Evolutionary conservation across 2,113 vertebrate species (phyloP), one percentile per base, ranked within the genome.

Genomic region (Pseudorectes ferrugineus): DNA sequence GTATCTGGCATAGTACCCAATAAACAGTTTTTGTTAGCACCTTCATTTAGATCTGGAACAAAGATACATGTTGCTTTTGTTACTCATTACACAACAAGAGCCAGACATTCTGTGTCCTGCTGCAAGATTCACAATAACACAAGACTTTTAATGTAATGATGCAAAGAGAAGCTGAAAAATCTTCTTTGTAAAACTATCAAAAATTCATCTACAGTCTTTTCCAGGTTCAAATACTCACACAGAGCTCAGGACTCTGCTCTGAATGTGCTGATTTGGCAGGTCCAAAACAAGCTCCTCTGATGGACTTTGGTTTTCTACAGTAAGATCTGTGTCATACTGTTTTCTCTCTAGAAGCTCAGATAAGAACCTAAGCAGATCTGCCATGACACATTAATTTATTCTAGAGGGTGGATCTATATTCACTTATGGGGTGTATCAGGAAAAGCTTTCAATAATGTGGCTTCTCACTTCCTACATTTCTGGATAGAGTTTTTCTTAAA

Each of bases 391-490:
- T 45, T 46, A 61, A 48, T 18, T 57, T 25, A 5, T 9, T 73
- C 31, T 49, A 85, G 25, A 29, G 49, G 14, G 33, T 16, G 26
- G 14, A 75, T 35, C 17, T 61, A 15, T 33, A 28, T 45, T 43
- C 0, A 2, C 13, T 72, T 48, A 24, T 1, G 5, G 17, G 7
- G 5, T 23, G 24, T 23, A 65, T 12, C 0, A 6, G 10, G 14
- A 59, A 79, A 67, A 92, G 23, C 15, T 42, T 15, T 79, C 54
- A 62, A 16, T 22, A 46, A 61, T 21, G 17, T 31, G 42, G 40
- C 18, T 83, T 92, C 52, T 72, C 14, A 40, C 4, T 81, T 66
- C n/a, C 14, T 65, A n/a, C 9, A 18, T 55, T 89, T 78, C 48
- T 81, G 33, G 31, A 62, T 15, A 48, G 4, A 59, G 14, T 9